A percentile compares a stretch with the other conserved stretches of the same genome.
Evolutionary conservation across 2,797 vertebrate species (phyloP).

Genomic region (Eospalax fontanierii): DNA sequence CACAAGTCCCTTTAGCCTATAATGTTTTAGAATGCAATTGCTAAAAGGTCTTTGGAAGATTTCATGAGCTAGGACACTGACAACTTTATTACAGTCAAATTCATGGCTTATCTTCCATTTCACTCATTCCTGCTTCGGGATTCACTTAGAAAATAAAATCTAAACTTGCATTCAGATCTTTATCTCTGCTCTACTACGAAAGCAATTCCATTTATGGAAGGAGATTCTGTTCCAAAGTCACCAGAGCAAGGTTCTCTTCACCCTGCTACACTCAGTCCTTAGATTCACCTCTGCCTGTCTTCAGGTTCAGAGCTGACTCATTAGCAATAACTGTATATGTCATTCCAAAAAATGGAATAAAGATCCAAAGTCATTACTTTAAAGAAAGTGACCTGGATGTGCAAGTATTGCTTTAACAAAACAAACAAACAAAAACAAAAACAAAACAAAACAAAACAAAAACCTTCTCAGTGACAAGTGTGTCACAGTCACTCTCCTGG

Average conservation of each 20-base stretch:
- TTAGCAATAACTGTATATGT: neutral
- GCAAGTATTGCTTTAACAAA: neutral
- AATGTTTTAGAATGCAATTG: constrained; percentile 10
- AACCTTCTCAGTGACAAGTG: neutral
- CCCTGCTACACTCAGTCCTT: neutral
- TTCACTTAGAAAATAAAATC: neutral
- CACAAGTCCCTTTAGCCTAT: neutral
- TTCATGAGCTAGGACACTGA: neutral
- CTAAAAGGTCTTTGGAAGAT: neutral
- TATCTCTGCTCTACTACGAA: neutral
- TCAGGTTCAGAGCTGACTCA: neutral
- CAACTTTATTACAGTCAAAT: neutral
- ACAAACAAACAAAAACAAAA: too few relatives aligned
- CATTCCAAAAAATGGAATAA: neutral
- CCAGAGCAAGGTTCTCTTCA: neutral
- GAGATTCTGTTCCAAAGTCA: neutral
- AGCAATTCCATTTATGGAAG: neutral
- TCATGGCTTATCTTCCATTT: neutral
- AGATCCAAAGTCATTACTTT: neutral
- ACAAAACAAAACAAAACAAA: too few relatives aligned
- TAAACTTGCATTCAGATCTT: neutral
- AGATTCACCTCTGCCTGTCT: neutral
- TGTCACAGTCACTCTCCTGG: too few relatives aligned
- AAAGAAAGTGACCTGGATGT: neutral
- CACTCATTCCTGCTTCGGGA: neutral